A percentile compares a stretch with the other conserved stretches of the same genome.
These are phyloP conservation scores for Ophiothrix spiculata DNA, from an alignment of 35 echinoderm and acorn worm genomes.

Conservation along the genomic window DNA sequence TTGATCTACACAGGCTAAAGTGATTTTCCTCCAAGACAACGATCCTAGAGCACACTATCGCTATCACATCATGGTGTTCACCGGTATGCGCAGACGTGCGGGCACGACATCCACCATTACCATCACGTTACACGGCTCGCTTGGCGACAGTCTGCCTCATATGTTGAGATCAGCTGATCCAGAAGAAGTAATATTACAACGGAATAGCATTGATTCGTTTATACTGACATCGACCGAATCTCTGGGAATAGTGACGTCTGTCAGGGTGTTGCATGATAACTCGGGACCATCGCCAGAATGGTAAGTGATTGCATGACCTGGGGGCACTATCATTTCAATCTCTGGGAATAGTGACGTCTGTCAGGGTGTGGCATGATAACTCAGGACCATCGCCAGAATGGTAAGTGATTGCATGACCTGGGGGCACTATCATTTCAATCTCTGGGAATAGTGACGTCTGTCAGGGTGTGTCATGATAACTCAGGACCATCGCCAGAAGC, in stretches of 20 bases:
- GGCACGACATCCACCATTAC: slow-evolving; percentile 84
- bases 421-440: no score
- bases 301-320: no score
- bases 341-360: no score
- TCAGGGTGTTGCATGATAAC: slow-evolving; percentile 95
- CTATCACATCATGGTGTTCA: slow-evolving; percentile 82
- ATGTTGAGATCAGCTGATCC: slow-evolving; percentile 46
- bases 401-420: no score
- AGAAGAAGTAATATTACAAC: no score
- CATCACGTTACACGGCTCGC: slow-evolving; percentile 55
- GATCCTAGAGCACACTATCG: slow-evolving; percentile 54
- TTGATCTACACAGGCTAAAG: slow-evolving; percentile 36
- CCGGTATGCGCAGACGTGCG: slow-evolving; percentile 70
- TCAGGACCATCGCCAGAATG: no score
- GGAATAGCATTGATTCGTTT: slow-evolving; percentile 74
- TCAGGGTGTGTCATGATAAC: no score
- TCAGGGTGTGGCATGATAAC: no score
- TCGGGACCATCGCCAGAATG: no score
- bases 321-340: no score
- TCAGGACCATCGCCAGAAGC: no score
- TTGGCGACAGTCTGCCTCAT: slow-evolving; percentile 72
- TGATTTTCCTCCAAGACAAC: slow-evolving; percentile 74
- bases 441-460: no score
- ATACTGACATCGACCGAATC: slow-evolving; percentile 53
- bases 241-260: slow-evolving; percentile 49